Evolutionary conservation across 2,113 vertebrate genomes (phyloP).

Genomic region (Hystrix brachyura): DNA sequence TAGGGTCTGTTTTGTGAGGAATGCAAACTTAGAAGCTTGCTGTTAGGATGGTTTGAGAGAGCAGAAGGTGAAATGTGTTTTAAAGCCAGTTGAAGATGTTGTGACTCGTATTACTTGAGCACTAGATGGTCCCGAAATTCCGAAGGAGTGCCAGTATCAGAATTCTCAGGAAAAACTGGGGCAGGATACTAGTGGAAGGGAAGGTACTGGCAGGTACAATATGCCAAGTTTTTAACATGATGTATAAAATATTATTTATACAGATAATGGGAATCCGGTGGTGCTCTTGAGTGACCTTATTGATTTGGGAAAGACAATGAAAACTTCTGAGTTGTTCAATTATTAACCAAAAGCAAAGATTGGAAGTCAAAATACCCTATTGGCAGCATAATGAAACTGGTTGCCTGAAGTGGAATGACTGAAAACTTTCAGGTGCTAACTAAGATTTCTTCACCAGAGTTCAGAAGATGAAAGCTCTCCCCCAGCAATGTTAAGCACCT

Average conservation of each 20-base stretch:
- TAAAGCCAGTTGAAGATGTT: not conserved
- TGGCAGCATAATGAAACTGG: not conserved
- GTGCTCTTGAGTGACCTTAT: not conserved
- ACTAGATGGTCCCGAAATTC: not conserved
- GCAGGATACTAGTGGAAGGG: not conserved
- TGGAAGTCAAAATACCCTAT: not conserved
- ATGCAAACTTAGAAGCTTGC: not conserved
- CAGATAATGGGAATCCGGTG: not conserved
- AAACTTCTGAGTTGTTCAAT: slow-evolving; percentile 29
- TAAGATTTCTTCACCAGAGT: not conserved
- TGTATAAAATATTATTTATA: slow-evolving; percentile 4
- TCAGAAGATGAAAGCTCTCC: not conserved
- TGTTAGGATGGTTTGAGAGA: not conserved
- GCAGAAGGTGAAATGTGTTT: not conserved
- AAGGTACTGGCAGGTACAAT: not conserved
- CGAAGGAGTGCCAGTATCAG: not conserved
- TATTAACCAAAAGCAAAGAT: not conserved
- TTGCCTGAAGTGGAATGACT: not conserved
- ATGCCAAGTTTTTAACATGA: not conserved
- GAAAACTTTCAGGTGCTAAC: not conserved
- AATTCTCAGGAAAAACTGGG: not conserved
- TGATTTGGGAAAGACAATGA: not conserved
- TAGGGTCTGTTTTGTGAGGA: not conserved
- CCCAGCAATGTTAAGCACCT: not conserved
- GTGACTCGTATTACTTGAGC: not conserved